Evolutionary conservation across 2,113 vertebrate species (phyloP), one percentile per base, ranked within the genome.

Genomic region (Misgurnus mizolepis): DNA sequence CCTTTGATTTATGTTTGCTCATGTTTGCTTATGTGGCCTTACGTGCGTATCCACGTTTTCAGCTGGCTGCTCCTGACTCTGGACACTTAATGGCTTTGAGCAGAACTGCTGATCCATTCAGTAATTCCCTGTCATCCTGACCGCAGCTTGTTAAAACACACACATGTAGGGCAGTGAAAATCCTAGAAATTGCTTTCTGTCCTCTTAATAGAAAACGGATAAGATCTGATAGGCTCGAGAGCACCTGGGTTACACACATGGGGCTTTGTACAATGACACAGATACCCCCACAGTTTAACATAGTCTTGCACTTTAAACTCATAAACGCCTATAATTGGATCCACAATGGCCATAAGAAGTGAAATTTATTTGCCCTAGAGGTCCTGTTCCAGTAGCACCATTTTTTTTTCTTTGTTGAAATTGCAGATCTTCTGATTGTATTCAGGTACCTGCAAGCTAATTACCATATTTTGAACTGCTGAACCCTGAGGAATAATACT

Each of bases 181-280:
- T 62, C 80, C 40, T 64, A 85, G 85, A 88, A 88, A 86, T 85
- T 80, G 85, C 83, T 83, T 88, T 88, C 82, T 83, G 78, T 83
- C 84, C 58, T 71, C 80, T 81, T 85, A 84, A 88, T 88, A 86
- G 83, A 86, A 88, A 85, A 77, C 45, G 83, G 83, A 83, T 88
- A 81, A 80, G 79, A 82, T 85, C 81, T 81, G 78, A 78, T 76
- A 18, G 68, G 72, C 84, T 81, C 12, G 14, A 81, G 79, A 80
- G 72, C 82, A 67, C 64, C 17, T 50, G 0, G 50, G 41, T 10
- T 50, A 40, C 67, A 79, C 71, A 76, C 69, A 40, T 34, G 6
- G n/a, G 55, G 58, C 71, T 69, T 50, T 53, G 43, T 61, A 47
- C 66, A 40, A 66, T 61, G 70, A 76, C 76, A 76, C 49, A 8